Conservation (phyloP, 1,140 invertebrate genomes). For the Orchestia grillus region DNA sequence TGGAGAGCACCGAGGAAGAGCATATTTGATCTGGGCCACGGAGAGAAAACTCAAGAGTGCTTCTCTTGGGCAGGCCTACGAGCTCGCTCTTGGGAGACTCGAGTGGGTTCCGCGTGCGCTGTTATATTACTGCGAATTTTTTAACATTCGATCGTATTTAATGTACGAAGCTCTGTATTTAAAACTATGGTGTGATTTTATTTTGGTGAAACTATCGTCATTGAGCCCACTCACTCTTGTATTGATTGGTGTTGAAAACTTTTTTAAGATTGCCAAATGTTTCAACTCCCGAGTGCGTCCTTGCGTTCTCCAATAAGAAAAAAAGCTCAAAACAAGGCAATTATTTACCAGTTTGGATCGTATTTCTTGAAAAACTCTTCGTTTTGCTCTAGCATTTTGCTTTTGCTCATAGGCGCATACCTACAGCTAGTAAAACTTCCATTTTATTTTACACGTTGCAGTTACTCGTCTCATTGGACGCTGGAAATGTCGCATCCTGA, state of each 20-base stretch:
- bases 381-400: too few species aligned
- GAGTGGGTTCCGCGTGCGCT: not conserved
- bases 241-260: not conserved
- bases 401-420: too few species aligned
- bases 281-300: not conserved
- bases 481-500: too few species aligned
- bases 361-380: too few species aligned
- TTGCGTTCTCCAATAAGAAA: not conserved
- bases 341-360: too few species aligned
- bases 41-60: conserved; percentile 45
- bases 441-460: too few species aligned
- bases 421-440: too few species aligned
- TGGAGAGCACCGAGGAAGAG: conserved; percentile 47
- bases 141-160: not conserved
- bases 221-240: not conserved
- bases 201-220: not conserved
- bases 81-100: not conserved
- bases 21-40: conserved; percentile 27
- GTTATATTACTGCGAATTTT: not conserved
- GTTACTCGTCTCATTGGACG: too few species aligned
- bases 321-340: not conserved
- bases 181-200: not conserved
- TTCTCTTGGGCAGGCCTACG: not conserved
- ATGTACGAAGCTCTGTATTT: not conserved
- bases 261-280: not conserved